Evolutionary conservation across 2,888 invertebrate genomes (phyloP).

Genomic region (Entomobrya proxima): DNA sequence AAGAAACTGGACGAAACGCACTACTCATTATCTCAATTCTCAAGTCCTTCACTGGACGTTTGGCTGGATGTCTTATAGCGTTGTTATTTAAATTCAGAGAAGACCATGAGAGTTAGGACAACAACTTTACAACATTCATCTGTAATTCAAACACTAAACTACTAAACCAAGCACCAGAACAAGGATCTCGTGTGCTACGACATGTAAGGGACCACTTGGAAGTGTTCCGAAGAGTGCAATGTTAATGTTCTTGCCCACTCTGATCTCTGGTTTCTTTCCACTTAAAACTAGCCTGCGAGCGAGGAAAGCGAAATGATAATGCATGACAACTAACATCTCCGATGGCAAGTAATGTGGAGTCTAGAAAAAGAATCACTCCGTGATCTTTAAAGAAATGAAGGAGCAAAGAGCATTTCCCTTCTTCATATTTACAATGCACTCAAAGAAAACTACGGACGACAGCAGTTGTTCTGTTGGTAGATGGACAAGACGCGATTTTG

Average conservation of each 20-base stretch:
- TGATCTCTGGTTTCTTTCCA: neutral
- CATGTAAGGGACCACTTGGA: conserved; percentile 31
- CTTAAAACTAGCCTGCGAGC: neutral
- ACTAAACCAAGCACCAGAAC: neutral
- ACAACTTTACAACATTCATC: neutral
- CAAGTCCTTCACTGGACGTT: neutral
- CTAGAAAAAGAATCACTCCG: conserved; percentile 26
- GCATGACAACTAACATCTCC: conserved; percentile 46
- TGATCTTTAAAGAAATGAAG: conserved; percentile 45
- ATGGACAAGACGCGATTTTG: neutral
- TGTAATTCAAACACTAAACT: neutral
- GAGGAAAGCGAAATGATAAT: neutral
- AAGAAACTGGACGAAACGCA: no score
- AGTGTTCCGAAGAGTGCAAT: neutral
- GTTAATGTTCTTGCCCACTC: conserved; percentile 14
- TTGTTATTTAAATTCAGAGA: neutral
- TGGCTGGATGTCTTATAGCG: neutral
- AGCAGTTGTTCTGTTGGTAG: no score
- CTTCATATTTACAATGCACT: conserved; percentile 53
- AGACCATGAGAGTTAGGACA: neutral
- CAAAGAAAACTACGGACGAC: conserved; percentile 24
- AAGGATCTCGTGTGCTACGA: neutral
- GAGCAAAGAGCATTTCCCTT: conserved; percentile 34
- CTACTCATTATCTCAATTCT: no score
- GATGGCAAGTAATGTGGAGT: conserved; percentile 3